A percentile compares a stretch with the other conserved stretches of the same genome.
Evolutionary conservation across 1,140 invertebrate species (phyloP).

Genomic region (Bombus haemorrhoidalis): DNA sequence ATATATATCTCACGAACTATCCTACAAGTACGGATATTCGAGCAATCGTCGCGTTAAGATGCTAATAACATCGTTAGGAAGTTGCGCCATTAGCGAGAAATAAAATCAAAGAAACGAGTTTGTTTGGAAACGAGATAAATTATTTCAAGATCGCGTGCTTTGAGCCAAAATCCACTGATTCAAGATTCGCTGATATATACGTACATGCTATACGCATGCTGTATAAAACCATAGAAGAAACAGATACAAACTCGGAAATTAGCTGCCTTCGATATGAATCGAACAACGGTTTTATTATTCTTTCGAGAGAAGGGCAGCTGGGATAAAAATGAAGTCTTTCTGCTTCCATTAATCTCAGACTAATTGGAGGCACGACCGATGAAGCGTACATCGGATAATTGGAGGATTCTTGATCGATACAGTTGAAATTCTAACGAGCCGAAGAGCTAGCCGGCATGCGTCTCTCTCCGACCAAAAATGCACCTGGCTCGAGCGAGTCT

Average conservation of each 20-base stretch:
- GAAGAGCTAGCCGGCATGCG: background rate
- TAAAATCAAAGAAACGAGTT: background rate
- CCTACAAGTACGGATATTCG: too few relatives aligned
- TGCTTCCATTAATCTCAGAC: slow-evolving; percentile 7
- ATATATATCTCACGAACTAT: too few relatives aligned
- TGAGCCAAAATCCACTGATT: background rate
- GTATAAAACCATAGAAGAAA: too few relatives aligned
- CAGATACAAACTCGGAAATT: background rate
- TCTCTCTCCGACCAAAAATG: background rate
- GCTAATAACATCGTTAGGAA: too few relatives aligned
- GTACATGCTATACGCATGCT: background rate
- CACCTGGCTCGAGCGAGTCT: background rate
- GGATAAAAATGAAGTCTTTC: background rate
- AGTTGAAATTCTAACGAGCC: slow-evolving; percentile 31
- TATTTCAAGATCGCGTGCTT: too few relatives aligned
- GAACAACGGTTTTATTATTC: background rate
- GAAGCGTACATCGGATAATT: slow-evolving; percentile 29
- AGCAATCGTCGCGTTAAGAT: too few relatives aligned
- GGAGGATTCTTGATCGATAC: slow-evolving; percentile 18
- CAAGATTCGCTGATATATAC: too few relatives aligned
- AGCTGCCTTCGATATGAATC: background rate
- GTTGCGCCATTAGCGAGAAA: background rate
- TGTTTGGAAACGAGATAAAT: background rate
- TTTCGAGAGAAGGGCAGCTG: background rate
- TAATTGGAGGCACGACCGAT: slow-evolving; percentile 25